Evolutionary conservation across 2,888 invertebrate genomes (phyloP).

Genomic region (Seira ritae): DNA sequence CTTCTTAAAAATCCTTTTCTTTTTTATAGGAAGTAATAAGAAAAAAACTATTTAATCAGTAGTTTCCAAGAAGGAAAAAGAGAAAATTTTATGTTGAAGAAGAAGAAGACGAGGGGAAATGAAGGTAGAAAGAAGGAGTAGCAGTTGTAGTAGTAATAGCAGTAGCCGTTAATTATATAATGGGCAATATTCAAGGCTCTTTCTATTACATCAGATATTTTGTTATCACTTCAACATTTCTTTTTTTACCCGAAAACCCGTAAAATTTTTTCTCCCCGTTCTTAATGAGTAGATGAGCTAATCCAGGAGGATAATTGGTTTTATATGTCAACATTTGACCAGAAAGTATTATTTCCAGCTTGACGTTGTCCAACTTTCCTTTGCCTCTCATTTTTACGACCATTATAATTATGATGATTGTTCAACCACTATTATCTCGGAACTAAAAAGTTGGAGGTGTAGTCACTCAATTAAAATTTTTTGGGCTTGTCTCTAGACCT

Average conservation of each 20-base stretch:
- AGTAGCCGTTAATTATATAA: constrained; percentile 59
- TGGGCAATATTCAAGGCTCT: constrained; percentile 24
- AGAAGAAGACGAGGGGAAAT: neutral
- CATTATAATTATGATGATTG: constrained; percentile 8
- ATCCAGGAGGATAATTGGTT: constrained; percentile 59
- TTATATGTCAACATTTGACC: constrained; percentile 52
- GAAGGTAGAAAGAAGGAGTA: neutral
- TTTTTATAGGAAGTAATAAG: neutral
- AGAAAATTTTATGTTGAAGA: too few species aligned
- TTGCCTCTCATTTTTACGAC: neutral
- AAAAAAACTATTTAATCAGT: neutral
- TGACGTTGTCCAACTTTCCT: neutral
- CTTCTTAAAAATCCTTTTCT: constrained; percentile 1
- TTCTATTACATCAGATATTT: neutral
- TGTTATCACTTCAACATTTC: constrained; percentile 11
- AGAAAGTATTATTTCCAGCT: neutral
- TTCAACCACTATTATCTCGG: neutral
- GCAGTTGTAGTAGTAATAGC: neutral
- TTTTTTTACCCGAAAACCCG: constrained; percentile 28
- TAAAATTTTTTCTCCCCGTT: constrained; percentile 48
- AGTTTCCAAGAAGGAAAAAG: too few species aligned
- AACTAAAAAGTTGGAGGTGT: constrained; percentile 1
- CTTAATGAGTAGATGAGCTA: constrained; percentile 64
- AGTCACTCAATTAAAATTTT: constrained; percentile 6
- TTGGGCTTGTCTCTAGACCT: neutral